phyloP scores from a whole-genome alignment of 2,797 vertebrate species.

The Uromys caudimaculatus region DNA sequence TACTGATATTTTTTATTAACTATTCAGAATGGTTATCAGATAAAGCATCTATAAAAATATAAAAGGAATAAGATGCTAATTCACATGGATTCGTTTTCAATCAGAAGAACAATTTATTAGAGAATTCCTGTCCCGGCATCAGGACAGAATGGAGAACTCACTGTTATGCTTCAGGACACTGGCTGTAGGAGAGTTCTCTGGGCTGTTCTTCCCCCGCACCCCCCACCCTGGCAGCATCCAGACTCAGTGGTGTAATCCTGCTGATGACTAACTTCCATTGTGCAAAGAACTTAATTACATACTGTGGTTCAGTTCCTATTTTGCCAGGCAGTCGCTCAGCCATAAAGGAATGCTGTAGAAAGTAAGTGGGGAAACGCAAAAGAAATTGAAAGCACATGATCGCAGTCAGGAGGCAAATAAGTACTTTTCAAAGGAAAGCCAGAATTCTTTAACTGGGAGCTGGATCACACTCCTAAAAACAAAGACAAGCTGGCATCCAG shows the following conservation, averaged over 20 bases:
- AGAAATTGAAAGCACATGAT: constrained; percentile 81
- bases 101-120: constrained; percentile 54
- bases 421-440: constrained; percentile 74
- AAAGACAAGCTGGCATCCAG: constrained; percentile 53
- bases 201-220: constrained; percentile 36
- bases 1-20: neutral
- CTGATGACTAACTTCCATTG: constrained; percentile 81
- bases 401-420: constrained; percentile 77
- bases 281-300: constrained; percentile 85
- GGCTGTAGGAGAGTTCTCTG: constrained; percentile 51
- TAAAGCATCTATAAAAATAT: neutral
- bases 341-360: constrained; percentile 80
- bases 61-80: neutral
- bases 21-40: neutral
- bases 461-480: constrained; percentile 51
- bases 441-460: constrained; percentile 60
- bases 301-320: constrained; percentile 82
- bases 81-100: constrained; percentile 3
- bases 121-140: constrained; percentile 9
- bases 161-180: constrained; percentile 54
- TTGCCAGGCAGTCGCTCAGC: constrained; percentile 82
- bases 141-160: neutral
- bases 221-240: neutral
- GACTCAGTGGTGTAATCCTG: constrained; percentile 73
- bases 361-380: constrained; percentile 78